Base-by-base conservation (phyloP, 2,888 invertebrate genomes). In the Drosophila phalerata region DNA sequence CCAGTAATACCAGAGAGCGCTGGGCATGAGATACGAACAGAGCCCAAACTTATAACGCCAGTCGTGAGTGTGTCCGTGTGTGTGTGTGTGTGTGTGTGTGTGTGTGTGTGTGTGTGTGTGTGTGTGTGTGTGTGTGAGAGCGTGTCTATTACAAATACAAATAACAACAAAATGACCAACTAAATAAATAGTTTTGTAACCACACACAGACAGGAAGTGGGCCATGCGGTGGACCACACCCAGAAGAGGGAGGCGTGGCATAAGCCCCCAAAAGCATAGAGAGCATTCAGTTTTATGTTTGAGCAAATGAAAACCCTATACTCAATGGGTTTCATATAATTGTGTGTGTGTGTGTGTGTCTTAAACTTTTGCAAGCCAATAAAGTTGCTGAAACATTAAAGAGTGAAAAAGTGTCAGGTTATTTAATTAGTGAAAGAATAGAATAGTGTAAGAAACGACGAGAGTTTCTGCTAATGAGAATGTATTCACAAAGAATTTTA, bases 141-240 rank as follows among this genome's bases (percentile, higher is more conserved):
- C 57, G 81, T 77, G 82, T 89, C 85, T 85, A 89, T 87, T 87
- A 85, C 85, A 88, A 79, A 84, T 86, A 85, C 87, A 85, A 87
- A 82, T 82, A 80, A 82, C 78, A 86, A 73, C 81, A 87, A 85
- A 89, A 82, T 87, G 87, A 80, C 82, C 89, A 86, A 85, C 85
- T 87, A 85, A 85, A 86, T 87, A 86, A 86, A 86, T 87, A 89
- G 89, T 86, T 89, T 86, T 82, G 69, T 73, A 85, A 76, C 85
- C 85, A 76, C 81, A 84, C 69, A 63, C 56, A 72, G 76, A 71
- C 82, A 85, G 81, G 69, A 73, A 65, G 66, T 56, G 69, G 69
- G 64, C 63, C 32, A 51, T 51, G 57, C 11, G 51, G 30, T 52
- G 47, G 64, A 40, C 63, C 32, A 25, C 53, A 34, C 34, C 30